Percentiles rank a stretch among this genome's conserved stretches.
These are phyloP conservation scores for Aegithalos caudatus DNA, from an alignment of 2,113 vertebrate genomes.

Conservation along the genomic window DNA sequence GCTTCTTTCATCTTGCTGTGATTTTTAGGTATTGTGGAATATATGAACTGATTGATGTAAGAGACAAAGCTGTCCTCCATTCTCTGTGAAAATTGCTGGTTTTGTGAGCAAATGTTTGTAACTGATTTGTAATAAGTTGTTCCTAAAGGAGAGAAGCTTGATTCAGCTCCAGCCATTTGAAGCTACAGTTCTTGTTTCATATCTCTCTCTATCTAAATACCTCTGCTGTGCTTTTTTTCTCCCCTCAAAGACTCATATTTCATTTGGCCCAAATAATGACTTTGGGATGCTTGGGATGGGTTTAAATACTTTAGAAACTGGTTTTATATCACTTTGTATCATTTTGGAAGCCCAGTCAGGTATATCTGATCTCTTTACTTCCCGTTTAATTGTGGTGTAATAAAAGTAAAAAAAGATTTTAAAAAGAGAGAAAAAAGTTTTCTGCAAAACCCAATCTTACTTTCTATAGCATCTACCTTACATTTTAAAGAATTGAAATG, in stretches of 20 bases:
- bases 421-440: neutral
- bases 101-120: neutral
- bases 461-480: neutral
- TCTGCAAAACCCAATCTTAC: neutral
- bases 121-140: neutral
- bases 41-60: neutral
- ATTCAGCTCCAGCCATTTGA: neutral
- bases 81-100: neutral
- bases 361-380: neutral
- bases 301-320: neutral
- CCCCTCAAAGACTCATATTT: neutral
- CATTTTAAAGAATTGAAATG: neutral
- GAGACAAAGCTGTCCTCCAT: neutral
- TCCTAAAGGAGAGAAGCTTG: neutral
- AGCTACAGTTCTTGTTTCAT: neutral
- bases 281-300: neutral
- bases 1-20: neutral
- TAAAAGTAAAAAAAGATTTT: neutral
- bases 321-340: rapidly evolving
- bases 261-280: neutral
- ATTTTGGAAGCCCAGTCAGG: neutral
- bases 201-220: neutral
- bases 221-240: neutral
- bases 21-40: neutral
- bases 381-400: neutral